These are phyloP conservation scores for Myrmecophaga tridactyla DNA, from an alignment of 2,113 vertebrate genomes.

Conservation along the genomic window DNA sequence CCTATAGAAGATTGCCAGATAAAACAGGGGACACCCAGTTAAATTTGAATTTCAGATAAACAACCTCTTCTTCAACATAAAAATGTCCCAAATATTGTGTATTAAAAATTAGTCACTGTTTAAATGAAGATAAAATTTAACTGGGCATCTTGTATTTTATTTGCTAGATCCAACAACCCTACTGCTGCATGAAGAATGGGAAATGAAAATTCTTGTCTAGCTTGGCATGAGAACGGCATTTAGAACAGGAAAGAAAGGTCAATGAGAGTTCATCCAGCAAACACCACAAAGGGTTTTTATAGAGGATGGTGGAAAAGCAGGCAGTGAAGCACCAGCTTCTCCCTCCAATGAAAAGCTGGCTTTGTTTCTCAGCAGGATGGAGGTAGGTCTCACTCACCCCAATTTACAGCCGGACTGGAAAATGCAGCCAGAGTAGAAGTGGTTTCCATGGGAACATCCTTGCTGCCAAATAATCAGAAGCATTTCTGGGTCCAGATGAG, in stretches of 20 bases:
- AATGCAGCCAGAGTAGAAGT: background rate
- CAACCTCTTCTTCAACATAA: background rate
- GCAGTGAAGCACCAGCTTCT: background rate
- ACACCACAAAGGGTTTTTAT: conserved; percentile 53
- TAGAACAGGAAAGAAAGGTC: conserved; percentile 31
- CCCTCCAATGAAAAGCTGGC: conserved; percentile 49
- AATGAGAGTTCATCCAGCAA: background rate
- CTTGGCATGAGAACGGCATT: conserved; percentile 10
- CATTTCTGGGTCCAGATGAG: background rate
- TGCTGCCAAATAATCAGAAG: background rate
- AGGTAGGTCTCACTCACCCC: conserved; percentile 45
- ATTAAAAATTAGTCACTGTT: background rate
- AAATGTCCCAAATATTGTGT: background rate
- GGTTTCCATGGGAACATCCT: conserved; percentile 56
- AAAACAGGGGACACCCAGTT: background rate
- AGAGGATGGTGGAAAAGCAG: conserved; percentile 48
- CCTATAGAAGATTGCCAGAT: background rate
- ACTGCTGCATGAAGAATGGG: background rate
- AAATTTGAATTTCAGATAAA: background rate
- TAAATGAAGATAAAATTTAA: conserved; percentile 36
- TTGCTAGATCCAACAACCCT: background rate
- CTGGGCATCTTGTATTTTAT: background rate
- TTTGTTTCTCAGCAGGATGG: conserved; percentile 53
- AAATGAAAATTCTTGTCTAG: background rate
- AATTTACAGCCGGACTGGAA: conserved; percentile 58